Conservation (phyloP, 37 sponge, comb jelly and placozoan genomes). For the Petrosia ficiformis region DNA sequence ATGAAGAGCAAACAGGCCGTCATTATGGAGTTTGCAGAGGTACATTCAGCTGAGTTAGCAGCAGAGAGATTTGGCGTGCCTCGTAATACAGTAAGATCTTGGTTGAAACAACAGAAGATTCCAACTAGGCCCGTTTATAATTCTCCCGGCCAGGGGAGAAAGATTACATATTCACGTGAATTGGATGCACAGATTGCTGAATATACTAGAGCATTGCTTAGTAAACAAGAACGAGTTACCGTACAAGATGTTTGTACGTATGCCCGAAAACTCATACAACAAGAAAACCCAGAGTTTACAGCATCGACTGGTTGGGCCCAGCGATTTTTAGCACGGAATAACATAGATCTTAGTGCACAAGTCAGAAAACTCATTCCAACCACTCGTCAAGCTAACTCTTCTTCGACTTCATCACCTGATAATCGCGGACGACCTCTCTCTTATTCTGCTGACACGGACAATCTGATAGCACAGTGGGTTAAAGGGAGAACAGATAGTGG, state of each 20-base stretch:
- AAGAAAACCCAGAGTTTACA: constrained; percentile 72
- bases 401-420: constrained; percentile 6
- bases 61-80: constrained; percentile 47
- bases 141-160: constrained; percentile 75
- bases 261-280: constrained; percentile 48
- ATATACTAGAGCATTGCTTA: constrained; percentile 41
- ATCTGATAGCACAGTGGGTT: constrained; percentile 62
- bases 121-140: constrained; percentile 45
- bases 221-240: constrained; percentile 47
- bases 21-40: constrained; percentile 46
- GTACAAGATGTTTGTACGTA: constrained; percentile 55
- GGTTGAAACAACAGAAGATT: constrained; percentile 29
- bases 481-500: constrained; percentile 37
- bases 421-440: constrained; percentile 67
- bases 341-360: constrained; percentile 35
- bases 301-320: constrained; percentile 84
- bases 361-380: neutral
- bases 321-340: constrained; percentile 55
- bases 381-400: neutral
- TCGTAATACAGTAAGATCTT: constrained; percentile 34
- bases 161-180: constrained; percentile 64
- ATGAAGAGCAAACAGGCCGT: too few relatives aligned
- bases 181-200: constrained; percentile 51
- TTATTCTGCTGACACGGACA: constrained; percentile 61
- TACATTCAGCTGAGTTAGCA: constrained; percentile 40